phyloP scores from a whole-genome alignment of 2,113 vertebrate genomes.

The Ramphastos sulfuratus region DNA sequence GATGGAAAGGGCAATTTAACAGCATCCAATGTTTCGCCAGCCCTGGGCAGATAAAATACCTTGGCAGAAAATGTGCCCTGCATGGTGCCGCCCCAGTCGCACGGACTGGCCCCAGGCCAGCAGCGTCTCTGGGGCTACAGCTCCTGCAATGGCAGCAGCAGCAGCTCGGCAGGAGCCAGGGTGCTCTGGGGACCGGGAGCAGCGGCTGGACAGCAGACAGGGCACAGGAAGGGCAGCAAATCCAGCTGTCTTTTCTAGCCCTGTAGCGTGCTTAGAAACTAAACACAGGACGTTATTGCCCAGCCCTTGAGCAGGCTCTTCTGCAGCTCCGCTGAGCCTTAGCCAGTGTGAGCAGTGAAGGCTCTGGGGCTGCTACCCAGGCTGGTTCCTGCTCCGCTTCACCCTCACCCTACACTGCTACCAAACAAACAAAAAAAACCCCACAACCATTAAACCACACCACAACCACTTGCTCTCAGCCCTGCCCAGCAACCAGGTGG shows the following conservation, averaged over 20 bases:
- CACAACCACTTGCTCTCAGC: neutral
- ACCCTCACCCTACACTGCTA: rapidly evolving
- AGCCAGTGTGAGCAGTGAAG: neutral
- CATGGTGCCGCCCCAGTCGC: rapidly evolving
- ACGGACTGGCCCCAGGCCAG: rapidly evolving
- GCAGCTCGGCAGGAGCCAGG: neutral
- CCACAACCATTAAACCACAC: neutral
- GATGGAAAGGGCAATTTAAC: neutral
- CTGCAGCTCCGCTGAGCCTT: neutral
- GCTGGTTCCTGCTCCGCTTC: neutral
- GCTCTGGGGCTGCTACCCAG: neutral
- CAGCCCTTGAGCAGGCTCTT: no score
- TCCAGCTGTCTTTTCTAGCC: neutral
- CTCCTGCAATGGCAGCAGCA: rapidly evolving
- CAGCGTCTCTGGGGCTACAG: neutral
- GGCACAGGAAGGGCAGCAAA: neutral
- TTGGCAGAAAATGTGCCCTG: neutral
- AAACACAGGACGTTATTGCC: neutral
- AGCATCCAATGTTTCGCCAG: neutral
- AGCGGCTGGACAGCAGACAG: neutral
- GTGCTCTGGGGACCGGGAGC: neutral
- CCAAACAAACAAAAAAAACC: no score
- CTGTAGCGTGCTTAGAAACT: no score
- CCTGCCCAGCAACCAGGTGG: rapidly evolving
- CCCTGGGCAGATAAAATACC: neutral